A percentile compares a stretch with the other conserved stretches of the same genome.
Evolutionary conservation across 2,888 invertebrate genomes (phyloP).

Genomic region (Catotricha subobsoleta): DNA sequence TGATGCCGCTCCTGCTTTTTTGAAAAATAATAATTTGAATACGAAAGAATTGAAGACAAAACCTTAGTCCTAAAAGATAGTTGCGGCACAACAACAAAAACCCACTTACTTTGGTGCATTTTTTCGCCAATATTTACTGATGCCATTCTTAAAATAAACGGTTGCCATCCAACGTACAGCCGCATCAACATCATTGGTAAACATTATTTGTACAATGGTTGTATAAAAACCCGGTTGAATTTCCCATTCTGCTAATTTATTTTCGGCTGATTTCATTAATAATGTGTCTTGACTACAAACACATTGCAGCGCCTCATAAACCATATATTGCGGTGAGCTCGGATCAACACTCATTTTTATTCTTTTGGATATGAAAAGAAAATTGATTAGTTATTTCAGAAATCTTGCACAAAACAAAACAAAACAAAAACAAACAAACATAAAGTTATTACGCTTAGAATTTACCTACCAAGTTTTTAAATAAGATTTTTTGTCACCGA

Average conservation of each 20-base stretch:
- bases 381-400: too few relatives aligned
- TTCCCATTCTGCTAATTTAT: slow-evolving; percentile 76
- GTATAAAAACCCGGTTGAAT: slow-evolving; percentile 77
- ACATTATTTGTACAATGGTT: slow-evolving; percentile 47
- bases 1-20: too few relatives aligned
- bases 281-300: slow-evolving; percentile 74
- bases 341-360: slow-evolving; percentile 6
- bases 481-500: too few relatives aligned
- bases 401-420: too few relatives aligned
- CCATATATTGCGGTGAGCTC: slow-evolving; percentile 24
- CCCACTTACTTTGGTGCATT: slow-evolving; percentile 51
- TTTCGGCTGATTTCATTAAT: slow-evolving; percentile 72
- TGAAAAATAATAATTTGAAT: too few relatives aligned
- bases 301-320: slow-evolving; percentile 42
- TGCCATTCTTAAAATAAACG: slow-evolving; percentile 84
- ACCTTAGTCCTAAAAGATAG: too few relatives aligned
- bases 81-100: too few relatives aligned
- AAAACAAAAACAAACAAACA: too few relatives aligned
- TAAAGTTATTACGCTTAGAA: too few relatives aligned
- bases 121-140: slow-evolving; percentile 81
- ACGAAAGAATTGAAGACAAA: too few relatives aligned
- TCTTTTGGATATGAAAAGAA: too few relatives aligned
- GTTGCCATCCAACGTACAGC: slow-evolving; percentile 85
- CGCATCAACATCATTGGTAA: slow-evolving; percentile 32
- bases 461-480: too few relatives aligned